phyloP scores from a whole-genome alignment of 2,113 vertebrate species.

The Cavia porcellus region DNA sequence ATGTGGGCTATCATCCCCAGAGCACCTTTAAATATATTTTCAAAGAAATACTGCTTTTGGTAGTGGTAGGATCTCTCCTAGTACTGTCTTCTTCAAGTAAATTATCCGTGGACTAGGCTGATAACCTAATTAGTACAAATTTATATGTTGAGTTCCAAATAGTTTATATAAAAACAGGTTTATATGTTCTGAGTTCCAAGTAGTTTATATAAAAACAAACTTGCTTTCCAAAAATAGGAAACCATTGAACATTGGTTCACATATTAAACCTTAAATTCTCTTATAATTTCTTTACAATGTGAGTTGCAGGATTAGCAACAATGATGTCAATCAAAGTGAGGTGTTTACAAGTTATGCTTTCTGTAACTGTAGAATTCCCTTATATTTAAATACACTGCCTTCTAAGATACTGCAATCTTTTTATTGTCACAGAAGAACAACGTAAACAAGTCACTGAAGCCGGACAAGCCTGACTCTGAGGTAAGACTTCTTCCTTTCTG shows the following conservation, averaged over 20 bases:
- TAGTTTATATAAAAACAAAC: background rate
- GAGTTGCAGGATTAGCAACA: background rate
- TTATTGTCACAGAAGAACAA: constrained; percentile 94
- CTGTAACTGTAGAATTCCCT: constrained; percentile 17
- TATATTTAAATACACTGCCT: background rate
- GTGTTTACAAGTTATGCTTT: background rate
- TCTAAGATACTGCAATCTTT: constrained; percentile 52
- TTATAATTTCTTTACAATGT: background rate
- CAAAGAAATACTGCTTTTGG: background rate
- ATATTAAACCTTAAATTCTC: constrained; percentile 11
- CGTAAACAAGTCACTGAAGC: constrained; percentile 94
- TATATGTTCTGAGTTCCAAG: background rate
- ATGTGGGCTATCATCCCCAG: background rate
- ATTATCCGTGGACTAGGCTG: background rate
- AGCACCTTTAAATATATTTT: constrained; percentile 31
- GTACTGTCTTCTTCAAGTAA: background rate
- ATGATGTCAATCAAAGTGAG: background rate
- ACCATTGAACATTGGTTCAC: background rate
- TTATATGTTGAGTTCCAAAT: background rate
- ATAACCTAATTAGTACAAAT: background rate
- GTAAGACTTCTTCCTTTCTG: constrained; percentile 86
- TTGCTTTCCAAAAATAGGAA: constrained; percentile 3
- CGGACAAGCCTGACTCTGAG: constrained; percentile 96
- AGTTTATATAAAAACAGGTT: background rate
- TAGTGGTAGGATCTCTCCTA: background rate